A percentile compares a stretch with the other conserved stretches of the same genome.
phyloP scores from a whole-genome alignment of 2,113 vertebrate species.

The Opisthocomus hoazin region DNA sequence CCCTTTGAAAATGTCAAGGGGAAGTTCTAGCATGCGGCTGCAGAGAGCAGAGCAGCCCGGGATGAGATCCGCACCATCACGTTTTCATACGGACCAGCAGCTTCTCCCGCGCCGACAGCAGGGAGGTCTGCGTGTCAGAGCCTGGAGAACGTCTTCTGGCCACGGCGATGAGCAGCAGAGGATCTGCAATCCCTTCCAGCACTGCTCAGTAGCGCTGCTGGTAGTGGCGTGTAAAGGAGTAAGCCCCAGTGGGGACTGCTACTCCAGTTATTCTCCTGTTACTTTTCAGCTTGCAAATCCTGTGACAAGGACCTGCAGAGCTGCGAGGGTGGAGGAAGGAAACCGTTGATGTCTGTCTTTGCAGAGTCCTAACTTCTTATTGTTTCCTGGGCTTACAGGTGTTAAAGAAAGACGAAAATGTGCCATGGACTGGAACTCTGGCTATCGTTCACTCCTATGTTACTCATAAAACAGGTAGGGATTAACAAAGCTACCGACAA shows the following conservation, averaged over 20 bases:
- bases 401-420: conserved; percentile 87
- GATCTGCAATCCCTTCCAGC: not conserved
- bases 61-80: not conserved
- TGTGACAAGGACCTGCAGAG: not conserved
- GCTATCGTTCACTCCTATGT: conserved; percentile 91
- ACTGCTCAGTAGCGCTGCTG: not conserved
- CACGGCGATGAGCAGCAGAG: not conserved
- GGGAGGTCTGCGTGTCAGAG: not conserved
- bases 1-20: not conserved
- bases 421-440: conserved; percentile 94
- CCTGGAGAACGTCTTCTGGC: not conserved
- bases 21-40: not conserved
- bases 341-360: not conserved
- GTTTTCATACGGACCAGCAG: not conserved
- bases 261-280: not conserved
- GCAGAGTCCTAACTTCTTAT: not conserved
- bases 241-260: not conserved
- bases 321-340: not conserved
- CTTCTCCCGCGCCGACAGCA: not conserved
- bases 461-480: conserved; percentile 91
- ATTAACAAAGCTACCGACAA: not conserved
- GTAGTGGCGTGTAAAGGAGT: not conserved
- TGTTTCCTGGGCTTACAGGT: conserved; percentile 73
- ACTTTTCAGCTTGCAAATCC: not conserved
- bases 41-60: not conserved